phyloP scores from a whole-genome alignment of 2,888 invertebrate species.

The Ormyrus rosae region DNA sequence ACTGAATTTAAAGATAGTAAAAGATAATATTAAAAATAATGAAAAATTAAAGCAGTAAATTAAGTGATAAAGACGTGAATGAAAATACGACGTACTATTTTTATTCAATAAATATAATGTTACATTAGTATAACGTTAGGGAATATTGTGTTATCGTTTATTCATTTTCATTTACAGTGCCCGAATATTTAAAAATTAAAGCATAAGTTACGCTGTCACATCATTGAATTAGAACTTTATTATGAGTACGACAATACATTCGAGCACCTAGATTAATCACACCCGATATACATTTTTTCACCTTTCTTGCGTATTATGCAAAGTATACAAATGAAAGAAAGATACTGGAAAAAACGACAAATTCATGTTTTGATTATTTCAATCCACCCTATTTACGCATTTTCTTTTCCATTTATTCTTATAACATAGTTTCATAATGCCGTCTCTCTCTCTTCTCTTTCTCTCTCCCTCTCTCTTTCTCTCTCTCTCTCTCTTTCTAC shows the following conservation, averaged over 20 bases:
- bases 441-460: slow-evolving; percentile 20
- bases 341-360: slow-evolving; percentile 45
- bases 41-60: background rate
- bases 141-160: slow-evolving; percentile 64
- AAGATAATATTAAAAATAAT: too few species aligned
- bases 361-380: slow-evolving; percentile 56
- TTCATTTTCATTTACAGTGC: slow-evolving; percentile 53
- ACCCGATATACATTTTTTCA: background rate
- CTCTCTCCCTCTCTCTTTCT: slow-evolving; percentile 43
- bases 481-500: slow-evolving; percentile 33
- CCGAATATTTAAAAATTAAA: slow-evolving; percentile 54
- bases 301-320: slow-evolving; percentile 10
- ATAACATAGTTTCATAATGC: slow-evolving; percentile 58
- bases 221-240: slow-evolving; percentile 23
- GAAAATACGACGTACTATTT: slow-evolving; percentile 65
- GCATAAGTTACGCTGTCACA: background rate
- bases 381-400: slow-evolving; percentile 44
- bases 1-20: too few species aligned
- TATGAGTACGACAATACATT: slow-evolving; percentile 51
- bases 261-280: slow-evolving; percentile 57
- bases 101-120: slow-evolving; percentile 73
- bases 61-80: slow-evolving; percentile 3
- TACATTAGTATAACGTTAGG: slow-evolving; percentile 67
- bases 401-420: slow-evolving; percentile 46
- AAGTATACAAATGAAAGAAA: slow-evolving; percentile 8